Base-by-base conservation (phyloP, 2,797 vertebrate species). In the Peromyscus nudipes region DNA sequence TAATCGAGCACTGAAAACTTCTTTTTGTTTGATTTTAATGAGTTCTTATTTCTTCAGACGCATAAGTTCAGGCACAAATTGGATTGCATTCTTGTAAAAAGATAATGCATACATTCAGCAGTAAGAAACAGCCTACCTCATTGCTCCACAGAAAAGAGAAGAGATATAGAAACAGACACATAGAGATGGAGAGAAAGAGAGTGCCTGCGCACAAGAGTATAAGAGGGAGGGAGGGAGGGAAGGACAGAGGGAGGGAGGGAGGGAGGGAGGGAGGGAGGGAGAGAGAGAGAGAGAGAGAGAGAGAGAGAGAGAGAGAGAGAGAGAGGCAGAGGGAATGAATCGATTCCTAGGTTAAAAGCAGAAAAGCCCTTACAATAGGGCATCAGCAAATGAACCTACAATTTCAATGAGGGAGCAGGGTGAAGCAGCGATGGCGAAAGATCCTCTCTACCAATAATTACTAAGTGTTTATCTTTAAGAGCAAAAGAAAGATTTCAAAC, bases 261-360 rank as follows among this genome's bases (percentile, higher is more conserved):
- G 31, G 37, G 21, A 49, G 8, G n/a, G 13, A 52, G 71, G 12
- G 43, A 34, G 40, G 19, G 19, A 57, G 23, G 67, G 27, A n/a
- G 49, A 52, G 49, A 52, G 49, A 13, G 21, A 27, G 6, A 31
- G 21, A 49, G 52, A 25, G 23, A 27, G 27, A 10, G 14, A 57
- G 12, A 23, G 23, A 73, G 34, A 9, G 23, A 69, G 49, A 13
- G 55, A 55, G 37, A 4, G 81, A 40, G 29, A 9, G 52, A 16
- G 57, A 4, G 14, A 71, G 75, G n/a, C 6, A 52, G 31, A 64
- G 25, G 37, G 11, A 21, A 62, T 75, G 40, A 89, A 94, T 85
- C 55, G 81, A 86, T 96, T 91, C 95, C 75, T 86, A 85, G n/a
- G 77, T 95, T 96, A 95, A 96, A 98, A 96, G 77, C 71, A 95